Percentiles rank a stretch among this genome's conserved stretches.
phyloP scores from a whole-genome alignment of 2,888 invertebrate genomes.

The Epinotia bilunana region DNA sequence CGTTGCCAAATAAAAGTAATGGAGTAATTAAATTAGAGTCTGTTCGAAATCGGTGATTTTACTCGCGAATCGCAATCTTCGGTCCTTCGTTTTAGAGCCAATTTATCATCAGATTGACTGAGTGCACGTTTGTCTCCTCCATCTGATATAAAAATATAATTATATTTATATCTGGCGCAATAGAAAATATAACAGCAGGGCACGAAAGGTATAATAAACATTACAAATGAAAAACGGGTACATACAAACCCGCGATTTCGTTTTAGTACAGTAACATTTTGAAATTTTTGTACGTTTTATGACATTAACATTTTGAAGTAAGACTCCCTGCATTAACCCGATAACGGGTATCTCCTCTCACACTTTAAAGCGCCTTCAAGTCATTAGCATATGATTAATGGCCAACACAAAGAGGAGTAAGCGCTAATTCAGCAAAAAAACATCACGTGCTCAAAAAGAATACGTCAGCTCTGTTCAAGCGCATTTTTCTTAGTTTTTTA shows the following conservation, averaged over 20 bases:
- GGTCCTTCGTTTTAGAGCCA: too few species aligned
- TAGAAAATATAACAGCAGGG: too few species aligned
- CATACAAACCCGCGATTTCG: slow-evolving; percentile 14
- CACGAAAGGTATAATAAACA: too few species aligned
- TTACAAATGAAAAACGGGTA: too few species aligned
- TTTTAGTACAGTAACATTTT: slow-evolving; percentile 15
- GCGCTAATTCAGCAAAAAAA: slow-evolving; percentile 66
- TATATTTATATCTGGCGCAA: too few species aligned
- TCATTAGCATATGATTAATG: slow-evolving; percentile 78
- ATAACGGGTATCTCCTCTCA: slow-evolving; percentile 44
- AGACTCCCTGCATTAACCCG: slow-evolving; percentile 31
- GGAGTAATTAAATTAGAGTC: too few species aligned
- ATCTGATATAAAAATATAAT: too few species aligned
- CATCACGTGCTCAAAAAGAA: slow-evolving; percentile 48
- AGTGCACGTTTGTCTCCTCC: too few species aligned
- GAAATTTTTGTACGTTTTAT: background rate
- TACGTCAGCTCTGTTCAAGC: slow-evolving; percentile 44
- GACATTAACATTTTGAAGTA: slow-evolving; percentile 5
- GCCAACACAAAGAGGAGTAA: slow-evolving; percentile 62
- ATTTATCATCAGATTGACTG: too few species aligned
- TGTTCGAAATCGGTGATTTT: too few species aligned
- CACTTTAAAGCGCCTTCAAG: slow-evolving; percentile 51
- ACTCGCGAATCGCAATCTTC: too few species aligned
- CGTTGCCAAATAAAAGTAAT: background rate
- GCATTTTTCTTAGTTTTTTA: slow-evolving; percentile 54